Evolutionary conservation across 2,888 invertebrate species (phyloP).

Genomic region (Machimus atricapillus): DNA sequence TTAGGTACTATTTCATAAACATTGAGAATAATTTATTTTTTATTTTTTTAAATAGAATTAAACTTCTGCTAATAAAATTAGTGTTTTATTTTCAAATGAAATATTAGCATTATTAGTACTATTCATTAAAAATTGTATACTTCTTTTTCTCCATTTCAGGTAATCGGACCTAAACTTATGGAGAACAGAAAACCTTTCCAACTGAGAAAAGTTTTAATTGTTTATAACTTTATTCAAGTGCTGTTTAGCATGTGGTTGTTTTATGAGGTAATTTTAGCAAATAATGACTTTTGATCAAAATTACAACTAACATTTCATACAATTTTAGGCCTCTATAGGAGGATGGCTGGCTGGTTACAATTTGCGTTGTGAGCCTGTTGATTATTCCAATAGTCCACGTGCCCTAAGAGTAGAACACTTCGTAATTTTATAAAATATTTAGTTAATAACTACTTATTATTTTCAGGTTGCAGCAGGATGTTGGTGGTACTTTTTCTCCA

Average conservation of each 20-base stretch:
- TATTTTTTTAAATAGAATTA: too few relatives aligned
- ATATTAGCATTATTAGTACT: neutral
- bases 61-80: too few relatives aligned
- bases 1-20: too few relatives aligned
- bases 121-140: neutral
- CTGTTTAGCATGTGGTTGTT: slow-evolving; percentile 65
- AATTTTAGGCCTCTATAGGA: slow-evolving; percentile 64
- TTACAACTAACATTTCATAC: neutral
- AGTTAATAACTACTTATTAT: neutral
- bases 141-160: slow-evolving; percentile 60
- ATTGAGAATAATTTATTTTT: too few relatives aligned
- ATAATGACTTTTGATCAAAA: neutral
- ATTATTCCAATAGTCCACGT: slow-evolving; percentile 72
- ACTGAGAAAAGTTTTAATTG: slow-evolving; percentile 75
- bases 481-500: slow-evolving; percentile 95
- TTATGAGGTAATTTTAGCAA: slow-evolving; percentile 61
- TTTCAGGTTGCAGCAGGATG: slow-evolving; percentile 81
- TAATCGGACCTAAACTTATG: slow-evolving; percentile 83
- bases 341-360: slow-evolving; percentile 80
- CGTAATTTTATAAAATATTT: slow-evolving; percentile 50
- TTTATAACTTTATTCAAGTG: slow-evolving; percentile 83
- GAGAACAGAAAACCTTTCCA: slow-evolving; percentile 83
- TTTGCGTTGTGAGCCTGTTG: slow-evolving; percentile 80
- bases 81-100: neutral
- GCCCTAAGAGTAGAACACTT: slow-evolving; percentile 69